These are phyloP conservation scores for Cryptus armator DNA, from an alignment of 2,888 invertebrate species.

Conservation along the genomic window DNA sequence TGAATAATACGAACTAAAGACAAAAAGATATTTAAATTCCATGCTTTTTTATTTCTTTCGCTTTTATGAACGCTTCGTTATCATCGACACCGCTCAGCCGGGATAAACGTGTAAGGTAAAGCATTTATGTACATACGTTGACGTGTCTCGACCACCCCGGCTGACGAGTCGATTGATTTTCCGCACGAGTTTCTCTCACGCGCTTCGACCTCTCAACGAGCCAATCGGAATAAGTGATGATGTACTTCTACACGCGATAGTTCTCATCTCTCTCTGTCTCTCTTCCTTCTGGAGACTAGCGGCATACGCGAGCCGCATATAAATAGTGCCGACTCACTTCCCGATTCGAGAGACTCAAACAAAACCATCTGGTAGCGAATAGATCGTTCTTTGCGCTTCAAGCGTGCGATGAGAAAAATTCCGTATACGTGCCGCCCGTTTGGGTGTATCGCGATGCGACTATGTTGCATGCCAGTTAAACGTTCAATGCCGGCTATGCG, in stretches of 20 bases:
- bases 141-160: slow-evolving; percentile 17
- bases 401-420: slow-evolving; percentile 11
- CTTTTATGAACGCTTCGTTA: background rate
- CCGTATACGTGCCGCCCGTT: background rate
- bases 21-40: no score
- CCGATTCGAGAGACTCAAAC: slow-evolving; percentile 34
- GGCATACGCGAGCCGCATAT: slow-evolving; percentile 20
- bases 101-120: background rate
- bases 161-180: slow-evolving; percentile 70
- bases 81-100: slow-evolving; percentile 7
- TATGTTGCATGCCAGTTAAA: slow-evolving; percentile 52
- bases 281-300: slow-evolving; percentile 37
- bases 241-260: slow-evolving; percentile 51
- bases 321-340: slow-evolving; percentile 21
- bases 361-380: slow-evolving; percentile 11
- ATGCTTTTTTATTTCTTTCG: no score
- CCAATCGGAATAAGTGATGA: slow-evolving; percentile 78
- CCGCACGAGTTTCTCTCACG: slow-evolving; percentile 57
- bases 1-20: background rate
- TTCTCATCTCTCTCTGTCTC: slow-evolving; percentile 62
- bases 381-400: slow-evolving; percentile 27
- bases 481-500: slow-evolving; percentile 38
- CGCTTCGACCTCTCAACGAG: slow-evolving; percentile 65
- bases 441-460: slow-evolving; percentile 24
- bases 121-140: slow-evolving; percentile 8